These are phyloP conservation scores for Parochlus steinenii DNA, from an alignment of 2,888 invertebrate genomes.

Conservation along the genomic window DNA sequence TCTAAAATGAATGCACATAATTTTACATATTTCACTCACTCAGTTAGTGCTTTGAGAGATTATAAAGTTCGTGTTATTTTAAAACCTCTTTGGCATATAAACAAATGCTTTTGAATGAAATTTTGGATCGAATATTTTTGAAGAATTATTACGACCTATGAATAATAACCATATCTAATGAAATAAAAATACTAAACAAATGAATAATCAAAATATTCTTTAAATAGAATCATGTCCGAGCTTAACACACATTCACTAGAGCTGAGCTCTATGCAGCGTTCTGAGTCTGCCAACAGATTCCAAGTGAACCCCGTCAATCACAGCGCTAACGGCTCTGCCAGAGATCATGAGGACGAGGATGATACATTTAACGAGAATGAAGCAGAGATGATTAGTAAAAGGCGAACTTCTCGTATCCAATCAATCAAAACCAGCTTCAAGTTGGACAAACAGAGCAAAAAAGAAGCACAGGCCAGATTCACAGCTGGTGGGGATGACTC, in stretches of 20 bases:
- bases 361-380: slow-evolving; percentile 9
- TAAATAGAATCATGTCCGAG: too few relatives aligned
- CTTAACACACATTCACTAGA: slow-evolving; percentile 8
- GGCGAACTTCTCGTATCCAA: slow-evolving; percentile 8
- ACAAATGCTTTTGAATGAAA: too few relatives aligned
- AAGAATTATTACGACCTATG: too few relatives aligned
- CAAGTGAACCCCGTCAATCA: slow-evolving; percentile 31
- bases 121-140: too few relatives aligned
- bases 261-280: slow-evolving; percentile 4
- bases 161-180: too few relatives aligned
- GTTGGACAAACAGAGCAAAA: slow-evolving; percentile 17
- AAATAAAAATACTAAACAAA: too few relatives aligned
- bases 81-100: too few relatives aligned
- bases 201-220: too few relatives aligned
- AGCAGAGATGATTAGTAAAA: slow-evolving; percentile 5
- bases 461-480: slow-evolving; percentile 43
- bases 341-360: slow-evolving; percentile 12
- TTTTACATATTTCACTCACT: too few relatives aligned
- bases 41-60: too few relatives aligned
- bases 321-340: slow-evolving; percentile 20
- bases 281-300: slow-evolving; percentile 24
- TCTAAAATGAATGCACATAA: too few relatives aligned
- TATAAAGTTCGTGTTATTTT: too few relatives aligned
- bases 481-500: slow-evolving; percentile 33
- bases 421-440: slow-evolving; percentile 45